Evolutionary conservation across 2,888 invertebrate genomes (phyloP).

Genomic region (Anodontia alba): DNA sequence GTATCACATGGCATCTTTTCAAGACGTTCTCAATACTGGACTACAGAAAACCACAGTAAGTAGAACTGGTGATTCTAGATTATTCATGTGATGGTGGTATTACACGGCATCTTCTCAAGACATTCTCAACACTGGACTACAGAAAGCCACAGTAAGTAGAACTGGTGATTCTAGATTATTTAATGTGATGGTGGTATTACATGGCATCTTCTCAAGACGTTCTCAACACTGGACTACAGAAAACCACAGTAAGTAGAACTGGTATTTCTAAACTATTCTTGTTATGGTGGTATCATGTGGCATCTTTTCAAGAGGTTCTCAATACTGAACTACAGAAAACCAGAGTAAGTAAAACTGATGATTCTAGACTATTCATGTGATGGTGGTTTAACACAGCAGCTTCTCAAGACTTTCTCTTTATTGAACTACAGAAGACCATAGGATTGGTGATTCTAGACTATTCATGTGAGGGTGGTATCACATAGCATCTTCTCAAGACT

Average conservation of each 20-base stretch:
- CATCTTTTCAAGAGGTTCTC: conserved; percentile 51
- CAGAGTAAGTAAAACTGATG: conserved; percentile 83
- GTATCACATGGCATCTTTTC: conserved; percentile 83
- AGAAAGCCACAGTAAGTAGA: conserved; percentile 83
- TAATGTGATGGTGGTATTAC: conserved; percentile 84
- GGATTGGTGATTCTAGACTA: conserved; percentile 84
- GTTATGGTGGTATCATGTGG: too few species aligned
- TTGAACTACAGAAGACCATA: conserved; percentile 76
- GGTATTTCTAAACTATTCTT: too few species aligned
- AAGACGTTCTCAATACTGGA: conserved; percentile 75
- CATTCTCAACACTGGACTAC: conserved; percentile 74
- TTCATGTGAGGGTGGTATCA: conserved; percentile 84
- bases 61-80: conserved; percentile 83
- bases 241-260: conserved; percentile 83
- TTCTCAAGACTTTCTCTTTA: conserved; percentile 79
- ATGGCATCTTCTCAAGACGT: conserved; percentile 81
- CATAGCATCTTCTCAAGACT: conserved; percentile 82
- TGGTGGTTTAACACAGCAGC: conserved; percentile 83
- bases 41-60: conserved; percentile 76
- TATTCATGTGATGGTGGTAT: conserved; percentile 84
- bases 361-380: conserved; percentile 84
- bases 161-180: conserved; percentile 83
- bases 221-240: conserved; percentile 73
- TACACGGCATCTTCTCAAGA: conserved; percentile 82
- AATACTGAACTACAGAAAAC: too few species aligned